Conservation (phyloP, 2,888 invertebrate species). For the Eupithecia tripunctaria region DNA sequence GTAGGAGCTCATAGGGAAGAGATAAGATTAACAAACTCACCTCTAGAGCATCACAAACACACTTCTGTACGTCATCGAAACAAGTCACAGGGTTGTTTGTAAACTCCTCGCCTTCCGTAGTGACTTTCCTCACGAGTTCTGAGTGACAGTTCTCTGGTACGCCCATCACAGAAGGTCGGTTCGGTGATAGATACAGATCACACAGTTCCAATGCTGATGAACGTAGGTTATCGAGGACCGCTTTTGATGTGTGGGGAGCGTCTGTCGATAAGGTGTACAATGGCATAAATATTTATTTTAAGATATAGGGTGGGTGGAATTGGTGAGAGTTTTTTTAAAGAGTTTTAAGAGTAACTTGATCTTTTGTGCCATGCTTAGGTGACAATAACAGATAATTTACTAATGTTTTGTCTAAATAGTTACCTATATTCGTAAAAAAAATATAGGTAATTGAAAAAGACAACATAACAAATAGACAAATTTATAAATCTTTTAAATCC, state of each 20-base stretch:
- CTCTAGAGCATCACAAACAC: slow-evolving; percentile 85
- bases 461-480: neutral
- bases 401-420: neutral
- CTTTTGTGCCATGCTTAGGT: neutral
- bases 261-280: slow-evolving; percentile 52
- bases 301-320: neutral
- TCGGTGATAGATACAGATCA: slow-evolving; percentile 71
- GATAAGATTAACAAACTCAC: slow-evolving; percentile 56
- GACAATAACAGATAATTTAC: neutral
- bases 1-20: slow-evolving; percentile 60
- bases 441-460: neutral
- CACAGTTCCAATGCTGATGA: slow-evolving; percentile 76
- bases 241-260: slow-evolving; percentile 70
- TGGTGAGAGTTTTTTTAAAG: neutral
- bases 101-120: slow-evolving; percentile 76
- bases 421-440: too few relatives aligned
- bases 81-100: slow-evolving; percentile 85
- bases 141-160: slow-evolving; percentile 69
- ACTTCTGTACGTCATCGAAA: slow-evolving; percentile 93
- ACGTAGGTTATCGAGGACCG: slow-evolving; percentile 72
- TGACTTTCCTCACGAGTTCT: slow-evolving; percentile 75
- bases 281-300: neutral
- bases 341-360: neutral
- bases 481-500: too few relatives aligned
- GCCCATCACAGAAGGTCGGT: slow-evolving; percentile 65